Base-by-base conservation (phyloP, 2,797 vertebrate species). In the Gouania willdenowi region DNA sequence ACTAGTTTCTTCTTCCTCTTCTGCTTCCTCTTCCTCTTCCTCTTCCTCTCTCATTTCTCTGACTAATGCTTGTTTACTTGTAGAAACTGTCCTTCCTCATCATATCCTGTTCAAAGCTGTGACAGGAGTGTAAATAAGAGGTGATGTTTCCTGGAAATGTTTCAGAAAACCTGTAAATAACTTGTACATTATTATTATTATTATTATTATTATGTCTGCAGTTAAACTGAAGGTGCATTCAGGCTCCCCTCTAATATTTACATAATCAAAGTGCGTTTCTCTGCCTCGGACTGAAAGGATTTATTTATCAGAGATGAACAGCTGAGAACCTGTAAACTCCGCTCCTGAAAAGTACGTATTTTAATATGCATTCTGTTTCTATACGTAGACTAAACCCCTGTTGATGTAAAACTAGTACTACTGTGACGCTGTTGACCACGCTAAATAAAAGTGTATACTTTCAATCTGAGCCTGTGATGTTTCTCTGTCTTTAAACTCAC, bases 331-430 rank as follows among this genome's bases (percentile, higher is more conserved):
- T 73, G 83, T 73, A 69, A 81, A 65, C 66, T 51, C 13, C 47
- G 75, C 40, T 72, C 72, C 57, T 66, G 67, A 77, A n/a, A n/a
- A n/a, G n/a, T n/a, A 89, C 88, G 91, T 88, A 90, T 91, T 92
- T 91, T 85, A 89, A 84, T 88, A 88, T 89, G 86, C 88, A 88
- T 92, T 92, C 78, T 91, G 87, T 91, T 91, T 95, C 87, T 91
- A 91, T 91, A 91, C 87, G 87, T 91, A 92, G 89, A 83, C 66
- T n/a, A 54, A 87, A 83, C 83, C 79, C 85, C 86, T 86, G 71
- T 91, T 75, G 79, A 88, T 94, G 91, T 94, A 91, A 91, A 92
- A 89, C 87, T 91, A 89, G 91, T 92, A 91, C 92, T 93, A 93
- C 92, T 93, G 93, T 96, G 92, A 92, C 86, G 66, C 88, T 91